Percentiles rank a stretch among this genome's conserved stretches.
Conservation (phyloP, 2,888 invertebrate species). For the Harpagoxenus sublaevis region DNA sequence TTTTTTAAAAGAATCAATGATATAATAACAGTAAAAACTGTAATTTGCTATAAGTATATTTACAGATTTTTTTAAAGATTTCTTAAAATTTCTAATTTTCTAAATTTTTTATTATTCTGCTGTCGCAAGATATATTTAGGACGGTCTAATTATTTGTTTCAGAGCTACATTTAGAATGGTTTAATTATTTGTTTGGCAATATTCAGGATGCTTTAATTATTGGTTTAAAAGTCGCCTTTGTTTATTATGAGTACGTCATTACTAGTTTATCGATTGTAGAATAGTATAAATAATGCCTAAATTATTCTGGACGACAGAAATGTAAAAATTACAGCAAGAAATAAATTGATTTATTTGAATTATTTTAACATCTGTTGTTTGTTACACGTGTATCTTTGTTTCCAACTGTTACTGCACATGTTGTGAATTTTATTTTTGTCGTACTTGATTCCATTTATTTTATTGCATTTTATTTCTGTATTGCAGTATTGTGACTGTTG, state of each 20-base stretch:
- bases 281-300: neutral
- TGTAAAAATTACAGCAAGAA: slow-evolving; percentile 22
- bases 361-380: neutral
- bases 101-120: too few relatives aligned
- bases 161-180: neutral
- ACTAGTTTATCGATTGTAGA: neutral
- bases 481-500: slow-evolving; percentile 35
- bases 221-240: neutral
- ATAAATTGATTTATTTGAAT: neutral
- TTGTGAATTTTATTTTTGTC: neutral
- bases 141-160: neutral
- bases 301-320: neutral
- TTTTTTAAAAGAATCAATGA: neutral
- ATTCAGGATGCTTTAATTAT: slow-evolving; percentile 15
- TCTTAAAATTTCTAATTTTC: neutral
- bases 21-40: neutral
- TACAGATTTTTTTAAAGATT: neutral
- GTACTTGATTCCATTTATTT: neutral
- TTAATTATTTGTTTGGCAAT: slow-evolving; percentile 10
- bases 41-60: neutral
- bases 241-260: neutral
- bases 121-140: neutral
- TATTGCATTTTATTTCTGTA: slow-evolving; percentile 31
- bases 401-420: neutral
- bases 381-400: neutral